phyloP scores from a whole-genome alignment of 2,113 vertebrate species.

The Petromus typicus region DNA sequence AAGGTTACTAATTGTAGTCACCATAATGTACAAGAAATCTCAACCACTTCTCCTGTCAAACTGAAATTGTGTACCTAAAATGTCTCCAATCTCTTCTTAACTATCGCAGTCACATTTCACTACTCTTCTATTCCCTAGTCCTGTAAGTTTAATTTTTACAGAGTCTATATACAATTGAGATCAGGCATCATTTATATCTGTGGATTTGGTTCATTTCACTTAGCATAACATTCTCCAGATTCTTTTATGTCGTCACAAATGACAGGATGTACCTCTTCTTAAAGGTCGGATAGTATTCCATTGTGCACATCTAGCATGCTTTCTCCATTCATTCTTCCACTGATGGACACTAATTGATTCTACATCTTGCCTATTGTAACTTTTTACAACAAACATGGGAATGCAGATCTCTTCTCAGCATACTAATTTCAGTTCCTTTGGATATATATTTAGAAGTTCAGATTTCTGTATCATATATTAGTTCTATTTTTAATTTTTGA shows the following conservation, averaged over 20 bases:
- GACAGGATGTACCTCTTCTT: background rate
- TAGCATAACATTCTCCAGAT: background rate
- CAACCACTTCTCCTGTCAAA: background rate
- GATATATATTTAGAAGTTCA: too few relatives aligned
- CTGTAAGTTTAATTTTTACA: background rate
- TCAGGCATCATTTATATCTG: background rate
- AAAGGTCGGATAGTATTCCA: background rate
- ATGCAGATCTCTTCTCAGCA: background rate
- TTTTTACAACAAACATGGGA: background rate
- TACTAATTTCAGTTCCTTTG: background rate
- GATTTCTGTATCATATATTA: background rate
- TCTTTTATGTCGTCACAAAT: background rate
- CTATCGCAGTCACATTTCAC: background rate
- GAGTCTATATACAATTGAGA: background rate
- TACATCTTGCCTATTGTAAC: background rate
- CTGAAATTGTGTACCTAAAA: background rate
- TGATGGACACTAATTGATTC: background rate
- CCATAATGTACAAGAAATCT: background rate
- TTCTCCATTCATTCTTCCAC: background rate
- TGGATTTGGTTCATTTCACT: background rate
- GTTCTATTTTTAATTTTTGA: background rate
- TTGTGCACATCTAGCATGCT: background rate
- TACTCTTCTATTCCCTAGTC: background rate
- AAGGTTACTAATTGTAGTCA: background rate
- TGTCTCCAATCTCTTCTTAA: background rate